Conservation (phyloP, 2,113 vertebrate species). For the Butorides virescens region DNA sequence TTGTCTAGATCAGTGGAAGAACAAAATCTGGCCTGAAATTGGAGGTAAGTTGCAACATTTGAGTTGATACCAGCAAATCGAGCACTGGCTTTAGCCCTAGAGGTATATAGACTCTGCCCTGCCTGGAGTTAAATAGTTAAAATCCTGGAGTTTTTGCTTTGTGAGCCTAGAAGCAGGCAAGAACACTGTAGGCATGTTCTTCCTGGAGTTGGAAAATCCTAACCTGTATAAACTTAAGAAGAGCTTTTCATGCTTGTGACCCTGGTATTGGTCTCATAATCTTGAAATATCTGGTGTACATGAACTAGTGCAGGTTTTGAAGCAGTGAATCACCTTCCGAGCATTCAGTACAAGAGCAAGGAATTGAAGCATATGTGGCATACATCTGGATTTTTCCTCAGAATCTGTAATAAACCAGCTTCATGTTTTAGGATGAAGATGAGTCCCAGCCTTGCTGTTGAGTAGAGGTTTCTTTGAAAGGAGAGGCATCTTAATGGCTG, state of each 20-base stretch:
- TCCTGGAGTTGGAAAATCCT: neutral
- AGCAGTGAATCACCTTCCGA: neutral
- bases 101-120: neutral
- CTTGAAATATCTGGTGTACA: neutral
- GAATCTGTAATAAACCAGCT: neutral
- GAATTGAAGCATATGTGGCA: neutral
- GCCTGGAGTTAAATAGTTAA: neutral
- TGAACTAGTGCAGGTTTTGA: neutral
- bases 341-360: neutral
- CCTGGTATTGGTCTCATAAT: neutral
- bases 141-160: neutral
- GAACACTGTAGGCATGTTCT: neutral
- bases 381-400: neutral
- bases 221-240: neutral
- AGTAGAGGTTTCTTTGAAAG: neutral
- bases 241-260: neutral
- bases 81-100: rapidly evolving
- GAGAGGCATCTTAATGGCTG: neutral
- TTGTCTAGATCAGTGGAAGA: constrained; percentile 90
- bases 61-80: neutral
- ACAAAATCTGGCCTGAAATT: constrained; percentile 90
- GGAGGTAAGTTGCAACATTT: constrained; percentile 74
- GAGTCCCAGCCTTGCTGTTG: neutral
- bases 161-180: neutral
- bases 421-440: neutral